Conservation (phyloP, 2,797 vertebrate genomes). For the Molossus alvarezi region DNA sequence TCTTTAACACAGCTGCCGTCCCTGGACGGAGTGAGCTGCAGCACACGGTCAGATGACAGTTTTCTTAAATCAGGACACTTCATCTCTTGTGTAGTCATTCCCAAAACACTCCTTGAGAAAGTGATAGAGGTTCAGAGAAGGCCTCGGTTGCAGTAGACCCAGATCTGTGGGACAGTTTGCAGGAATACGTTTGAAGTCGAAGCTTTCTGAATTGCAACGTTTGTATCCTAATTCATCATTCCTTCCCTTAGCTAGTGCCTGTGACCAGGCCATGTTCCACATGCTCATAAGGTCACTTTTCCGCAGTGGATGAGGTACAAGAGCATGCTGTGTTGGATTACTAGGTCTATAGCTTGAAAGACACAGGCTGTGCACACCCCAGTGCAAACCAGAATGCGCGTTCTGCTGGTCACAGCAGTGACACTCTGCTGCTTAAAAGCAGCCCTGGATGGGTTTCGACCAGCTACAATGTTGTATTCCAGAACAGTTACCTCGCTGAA, state of each 20-base stretch:
- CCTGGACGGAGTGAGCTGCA: background rate
- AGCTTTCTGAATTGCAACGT: background rate
- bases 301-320: background rate
- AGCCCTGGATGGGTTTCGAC: background rate
- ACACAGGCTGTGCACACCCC: background rate
- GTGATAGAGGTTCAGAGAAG: background rate
- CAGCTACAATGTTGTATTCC: background rate
- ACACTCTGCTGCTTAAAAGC: background rate
- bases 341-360: background rate
- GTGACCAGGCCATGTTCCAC: background rate
- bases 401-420: background rate
- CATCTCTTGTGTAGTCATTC: background rate
- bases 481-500: no score
- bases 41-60: background rate
- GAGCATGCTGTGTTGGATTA: background rate
- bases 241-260: background rate
- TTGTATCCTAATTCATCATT: background rate
- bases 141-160: background rate
- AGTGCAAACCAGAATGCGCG: accelerated
- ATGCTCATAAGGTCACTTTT: background rate
- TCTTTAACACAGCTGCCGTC: accelerated
- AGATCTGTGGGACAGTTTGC: no score
- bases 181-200: background rate
- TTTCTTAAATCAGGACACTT: background rate
- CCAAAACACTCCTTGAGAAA: background rate